Evolutionary conservation across 1,140 invertebrate genomes (phyloP).

Genomic region (Apis dorsata): DNA sequence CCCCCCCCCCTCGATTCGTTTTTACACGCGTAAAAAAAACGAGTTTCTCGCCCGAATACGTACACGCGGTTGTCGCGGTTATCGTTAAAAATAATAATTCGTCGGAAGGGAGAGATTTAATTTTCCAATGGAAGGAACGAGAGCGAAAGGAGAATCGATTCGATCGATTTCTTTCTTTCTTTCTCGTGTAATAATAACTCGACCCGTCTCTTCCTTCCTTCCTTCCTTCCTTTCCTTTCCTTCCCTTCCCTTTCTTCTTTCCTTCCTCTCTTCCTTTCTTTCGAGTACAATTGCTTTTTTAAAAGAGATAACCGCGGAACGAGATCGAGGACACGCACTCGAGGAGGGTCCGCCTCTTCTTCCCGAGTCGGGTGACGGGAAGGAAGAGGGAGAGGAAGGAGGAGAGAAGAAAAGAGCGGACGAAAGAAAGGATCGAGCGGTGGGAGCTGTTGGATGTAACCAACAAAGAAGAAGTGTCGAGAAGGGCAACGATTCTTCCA

Average conservation of each 20-base stretch:
- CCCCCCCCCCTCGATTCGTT: not conserved
- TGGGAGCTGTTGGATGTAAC: conserved; percentile 74
- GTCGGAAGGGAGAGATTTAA: no score
- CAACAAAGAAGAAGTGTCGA: conserved; percentile 78
- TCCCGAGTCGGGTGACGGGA: conserved; percentile 55
- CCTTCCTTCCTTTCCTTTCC: conserved; percentile 22
- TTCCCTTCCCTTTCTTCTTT: conserved; percentile 16
- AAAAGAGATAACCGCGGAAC: conserved; percentile 63
- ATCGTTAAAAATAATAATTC: no score
- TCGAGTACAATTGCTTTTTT: conserved; percentile 72
- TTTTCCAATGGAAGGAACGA: no score
- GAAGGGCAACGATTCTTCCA: conserved; percentile 72
- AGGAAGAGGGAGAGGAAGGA: conserved; percentile 72
- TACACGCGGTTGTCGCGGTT: no score
- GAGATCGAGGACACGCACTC: conserved; percentile 54
- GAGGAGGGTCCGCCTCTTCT: not conserved
- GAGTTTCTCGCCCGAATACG: no score
- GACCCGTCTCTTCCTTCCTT: conserved; percentile 54
- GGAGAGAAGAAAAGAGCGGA: conserved; percentile 69
- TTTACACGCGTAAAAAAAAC: not conserved
- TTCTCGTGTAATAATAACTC: conserved; percentile 45
- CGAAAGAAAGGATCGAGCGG: conserved; percentile 79
- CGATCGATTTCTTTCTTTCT: conserved; percentile 52
- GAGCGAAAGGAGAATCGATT: no score
- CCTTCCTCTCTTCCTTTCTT: conserved; percentile 3